Conservation (phyloP, 1,140 invertebrate genomes). For the Drosophila pallidifrons region DNA sequence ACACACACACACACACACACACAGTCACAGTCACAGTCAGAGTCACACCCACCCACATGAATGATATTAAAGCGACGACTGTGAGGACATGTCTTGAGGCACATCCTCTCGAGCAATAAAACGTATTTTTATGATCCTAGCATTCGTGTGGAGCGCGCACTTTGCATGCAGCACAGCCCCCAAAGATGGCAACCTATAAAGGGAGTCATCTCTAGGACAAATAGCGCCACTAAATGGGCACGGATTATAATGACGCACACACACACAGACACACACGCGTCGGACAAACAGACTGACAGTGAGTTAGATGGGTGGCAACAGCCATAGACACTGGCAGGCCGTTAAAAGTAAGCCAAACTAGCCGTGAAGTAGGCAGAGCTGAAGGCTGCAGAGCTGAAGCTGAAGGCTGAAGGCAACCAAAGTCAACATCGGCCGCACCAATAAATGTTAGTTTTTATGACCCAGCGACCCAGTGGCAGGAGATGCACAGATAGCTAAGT, state of each 20-base stretch:
- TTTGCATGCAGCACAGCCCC: constrained; percentile 70
- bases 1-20: constrained; percentile 2
- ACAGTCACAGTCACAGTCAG: too few relatives aligned
- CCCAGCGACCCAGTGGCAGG: constrained; percentile 33
- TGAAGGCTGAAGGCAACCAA: constrained; percentile 53
- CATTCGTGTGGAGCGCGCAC: constrained; percentile 66
- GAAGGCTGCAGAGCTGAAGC: background rate
- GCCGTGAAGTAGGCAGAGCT: constrained; percentile 69
- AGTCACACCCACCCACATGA: constrained; percentile 38
- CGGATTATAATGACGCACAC: constrained; percentile 77
- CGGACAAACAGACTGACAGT: background rate
- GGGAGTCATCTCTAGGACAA: constrained; percentile 78
- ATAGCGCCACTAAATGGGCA: constrained; percentile 80
- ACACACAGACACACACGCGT: constrained; percentile 19
- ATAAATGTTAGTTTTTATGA: constrained; percentile 83
- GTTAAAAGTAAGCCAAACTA: constrained; percentile 79
- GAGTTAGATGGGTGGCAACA: constrained; percentile 4
- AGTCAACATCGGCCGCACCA: constrained; percentile 63
- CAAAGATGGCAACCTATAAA: constrained; percentile 65
- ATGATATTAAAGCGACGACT: constrained; percentile 58
- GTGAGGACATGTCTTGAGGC: constrained; percentile 71
- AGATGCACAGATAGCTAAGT: constrained; percentile 25
- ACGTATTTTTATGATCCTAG: constrained; percentile 76
- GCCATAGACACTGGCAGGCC: constrained; percentile 25
- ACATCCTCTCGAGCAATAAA: constrained; percentile 76